Base-by-base conservation (phyloP, 1,140 invertebrate species). In the Bombus difficillimus region DNA sequence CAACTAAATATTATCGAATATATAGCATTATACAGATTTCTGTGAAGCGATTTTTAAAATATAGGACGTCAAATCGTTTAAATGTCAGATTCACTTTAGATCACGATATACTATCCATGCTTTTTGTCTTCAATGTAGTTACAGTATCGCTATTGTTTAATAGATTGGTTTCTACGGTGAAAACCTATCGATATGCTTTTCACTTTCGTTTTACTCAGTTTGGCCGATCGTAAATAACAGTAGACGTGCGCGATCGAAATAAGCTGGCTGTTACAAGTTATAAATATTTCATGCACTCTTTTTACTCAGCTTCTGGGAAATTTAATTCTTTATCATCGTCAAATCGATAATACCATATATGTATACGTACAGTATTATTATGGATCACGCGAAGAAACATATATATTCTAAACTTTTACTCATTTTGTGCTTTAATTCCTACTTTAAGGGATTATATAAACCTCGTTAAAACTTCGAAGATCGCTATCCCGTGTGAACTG, bases 141-240 rank as follows among this genome's bases (percentile, higher is more conserved):
- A 13, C 15, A 72, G 13, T 18, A 10, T 12, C 66, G 1, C 12
- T n/a, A 13, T 39, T 22, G 18, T 76, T 28, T 57, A 41, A 68
- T 8, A 1, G 41, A 82, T 81, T 62, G 78, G 59, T 82, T 81
- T 81, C 71, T 43, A 59, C 4, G 22, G 69, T 62, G 47, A 83
- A 82, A 71, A 91, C 81, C 57, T 82, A 90, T 88, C 74, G 86
- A 89, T 91, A 73, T 32, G 39, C 22, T 76, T 86, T 76, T 86
- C 84, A 86, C 84, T 86, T 86, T 86, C 72, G 25, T 68, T 53
- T 81, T 18, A 28, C 43, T 41, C 41, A 8, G 47, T 9, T 43
- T 53, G 34, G 34, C 13, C 32, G 34, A 32, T 73, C 41, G n/a
- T 81, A 57, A 74, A 81, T 73, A 81, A 81, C 43, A 18, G 34